phyloP scores from a whole-genome alignment of 2,888 invertebrate genomes.

The Drosophila subquinaria region DNA sequence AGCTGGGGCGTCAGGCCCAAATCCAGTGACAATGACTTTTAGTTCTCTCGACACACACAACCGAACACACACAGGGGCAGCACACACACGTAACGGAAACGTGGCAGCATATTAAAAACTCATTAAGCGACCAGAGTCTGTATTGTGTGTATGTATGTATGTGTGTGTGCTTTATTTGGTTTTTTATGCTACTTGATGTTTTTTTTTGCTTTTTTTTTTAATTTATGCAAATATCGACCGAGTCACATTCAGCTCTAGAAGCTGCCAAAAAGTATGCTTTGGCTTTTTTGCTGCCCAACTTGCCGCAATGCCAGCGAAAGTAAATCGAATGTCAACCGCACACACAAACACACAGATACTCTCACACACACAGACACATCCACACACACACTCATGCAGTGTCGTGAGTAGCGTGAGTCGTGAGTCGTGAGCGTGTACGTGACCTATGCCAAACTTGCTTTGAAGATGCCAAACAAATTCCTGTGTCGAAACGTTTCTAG shows the following conservation, averaged over 20 bases:
- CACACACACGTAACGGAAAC: constrained; percentile 34
- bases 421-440: constrained; percentile 51
- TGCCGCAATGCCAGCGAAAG: constrained; percentile 54
- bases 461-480: constrained; percentile 18
- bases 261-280: constrained; percentile 68
- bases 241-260: constrained; percentile 26
- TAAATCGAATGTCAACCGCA: constrained; percentile 77
- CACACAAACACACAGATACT: constrained; percentile 30
- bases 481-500: constrained; percentile 3
- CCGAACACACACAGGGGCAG: constrained; percentile 30
- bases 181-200: constrained; percentile 21
- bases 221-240: constrained; percentile 80
- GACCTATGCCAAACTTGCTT: constrained; percentile 70
- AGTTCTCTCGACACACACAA: constrained; percentile 28
- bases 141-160: constrained; percentile 8
- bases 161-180: constrained; percentile 37
- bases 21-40: constrained; percentile 69
- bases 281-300: constrained; percentile 34
- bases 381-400: constrained; percentile 18
- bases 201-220: constrained; percentile 40
- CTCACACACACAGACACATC: constrained; percentile 29
- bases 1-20: constrained; percentile 53
- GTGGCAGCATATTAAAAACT: constrained; percentile 77
- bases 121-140: constrained; percentile 64
- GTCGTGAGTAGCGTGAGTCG: constrained; percentile 20